Conservation (phyloP, 2,113 vertebrate species). For the Alaudala cheleensis region DNA sequence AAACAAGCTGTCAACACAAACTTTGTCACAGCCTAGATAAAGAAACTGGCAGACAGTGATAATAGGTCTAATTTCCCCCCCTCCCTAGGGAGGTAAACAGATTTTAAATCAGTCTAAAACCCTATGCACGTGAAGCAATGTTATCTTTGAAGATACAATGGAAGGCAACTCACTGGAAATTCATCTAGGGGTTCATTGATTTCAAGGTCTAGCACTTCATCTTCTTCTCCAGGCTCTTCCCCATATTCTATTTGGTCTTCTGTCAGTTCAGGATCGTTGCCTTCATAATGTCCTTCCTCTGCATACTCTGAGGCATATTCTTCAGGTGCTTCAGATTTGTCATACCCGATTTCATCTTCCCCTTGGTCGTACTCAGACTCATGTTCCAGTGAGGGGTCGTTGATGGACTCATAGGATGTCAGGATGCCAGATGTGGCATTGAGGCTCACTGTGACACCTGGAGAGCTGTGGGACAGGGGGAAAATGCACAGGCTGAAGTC, state of each 20-base stretch:
- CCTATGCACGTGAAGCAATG: slow-evolving; percentile 72
- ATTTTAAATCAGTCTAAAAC: slow-evolving; percentile 79
- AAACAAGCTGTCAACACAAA: slow-evolving; percentile 97
- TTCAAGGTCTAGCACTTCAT: slow-evolving; percentile 94
- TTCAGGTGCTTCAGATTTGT: slow-evolving; percentile 77
- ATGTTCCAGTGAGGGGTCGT: slow-evolving; percentile 73
- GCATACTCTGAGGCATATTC: slow-evolving; percentile 76
- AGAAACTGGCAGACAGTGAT: slow-evolving; percentile 91
- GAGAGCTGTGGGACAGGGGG: slow-evolving; percentile 68
- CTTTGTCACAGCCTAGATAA: slow-evolving; percentile 94
- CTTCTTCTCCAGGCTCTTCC: slow-evolving; percentile 79
- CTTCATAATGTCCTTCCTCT: slow-evolving; percentile 80
- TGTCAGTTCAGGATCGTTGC: slow-evolving; percentile 72
- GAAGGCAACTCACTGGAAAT: slow-evolving; percentile 90
- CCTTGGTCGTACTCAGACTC: slow-evolving; percentile 79
- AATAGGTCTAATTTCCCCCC: slow-evolving; percentile 88
- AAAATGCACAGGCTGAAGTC: neutral
- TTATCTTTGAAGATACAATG: slow-evolving; percentile 79
- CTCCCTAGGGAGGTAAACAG: slow-evolving; percentile 81
- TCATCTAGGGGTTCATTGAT: slow-evolving; percentile 95
- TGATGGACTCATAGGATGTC: slow-evolving; percentile 73
- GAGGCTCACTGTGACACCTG: slow-evolving; percentile 80
- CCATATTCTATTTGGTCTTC: slow-evolving; percentile 86
- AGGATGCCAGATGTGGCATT: slow-evolving; percentile 78
- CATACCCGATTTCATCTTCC: slow-evolving; percentile 79